Evolutionary conservation across 2,888 invertebrate species (phyloP), one percentile per base, ranked within the genome.

Genomic region (Synanthedon andrenaeformis): DNA sequence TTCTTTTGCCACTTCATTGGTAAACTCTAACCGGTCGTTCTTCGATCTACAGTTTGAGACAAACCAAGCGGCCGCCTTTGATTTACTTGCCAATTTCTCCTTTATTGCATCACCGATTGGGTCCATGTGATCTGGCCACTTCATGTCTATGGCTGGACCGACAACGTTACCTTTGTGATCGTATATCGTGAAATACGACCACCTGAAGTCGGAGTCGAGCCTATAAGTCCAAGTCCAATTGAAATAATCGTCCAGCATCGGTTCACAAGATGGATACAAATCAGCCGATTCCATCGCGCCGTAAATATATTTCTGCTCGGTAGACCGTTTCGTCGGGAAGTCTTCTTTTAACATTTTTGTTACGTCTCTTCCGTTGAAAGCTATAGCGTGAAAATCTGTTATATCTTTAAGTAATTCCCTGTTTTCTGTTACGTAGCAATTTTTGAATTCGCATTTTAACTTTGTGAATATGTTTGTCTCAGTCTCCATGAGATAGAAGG

Each of bases 151-250:
- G 49, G 67, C 67, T 0, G 78, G 78, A 11, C 78, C 77, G 6
- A 77, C 57, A 3, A 66, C 55, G 4, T 54, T 56, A 8, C 67
- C 63, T 10, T 65, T 55, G 48, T 53, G 59, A 55, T 80, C 66
- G 55, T 64, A 67, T 5, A 79, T 62, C 1, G 59, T 57, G 4
- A 81, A 55, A 54, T 79, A 81, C 2, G 72, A 69, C 66, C 69
- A 73, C 3, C 61, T 60, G 2, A 76, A 62, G 56, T 82, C 78
- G 1, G 81, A 81, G 56, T 76, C 67, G 10, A 81, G 57, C 57
- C 56, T 71, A 53, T 70, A 82, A 0, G 80, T 80, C 72, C 76
- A 76, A 0, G 81, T 80, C 80, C 81, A 81, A 53, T 82, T 82
- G 52, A 80, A 82, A 55, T 65, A 77, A 3, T 59, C 58, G 48